Evolutionary conservation across 1,140 invertebrate genomes (phyloP).

Genomic region (Eriosoma lanigerum): DNA sequence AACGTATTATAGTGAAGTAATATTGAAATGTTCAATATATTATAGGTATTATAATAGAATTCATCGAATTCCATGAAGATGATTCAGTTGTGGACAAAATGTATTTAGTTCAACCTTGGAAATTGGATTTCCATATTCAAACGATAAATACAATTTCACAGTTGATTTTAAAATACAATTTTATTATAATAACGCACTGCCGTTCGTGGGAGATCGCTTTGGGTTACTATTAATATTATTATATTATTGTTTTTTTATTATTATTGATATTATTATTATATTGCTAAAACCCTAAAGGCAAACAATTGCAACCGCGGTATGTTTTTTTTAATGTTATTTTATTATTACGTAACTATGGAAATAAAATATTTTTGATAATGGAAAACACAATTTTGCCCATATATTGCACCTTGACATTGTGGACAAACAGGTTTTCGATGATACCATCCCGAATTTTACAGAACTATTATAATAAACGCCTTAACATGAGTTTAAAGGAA

Average conservation of each 20-base stretch:
- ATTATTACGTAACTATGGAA: background rate
- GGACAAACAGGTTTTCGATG: conserved; percentile 31
- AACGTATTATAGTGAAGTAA: background rate
- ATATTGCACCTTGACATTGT: conserved; percentile 27
- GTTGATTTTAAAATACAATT: conserved; percentile 30
- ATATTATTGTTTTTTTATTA: too few relatives aligned
- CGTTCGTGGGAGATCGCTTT: background rate
- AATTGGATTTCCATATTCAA: conserved; percentile 34
- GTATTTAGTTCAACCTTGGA: conserved; percentile 24
- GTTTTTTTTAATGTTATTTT: background rate
- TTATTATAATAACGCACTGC: conserved; percentile 5
- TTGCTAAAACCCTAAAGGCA: background rate
- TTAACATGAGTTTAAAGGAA: background rate
- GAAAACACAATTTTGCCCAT: background rate
- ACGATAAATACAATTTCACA: conserved; percentile 33
- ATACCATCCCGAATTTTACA: background rate
- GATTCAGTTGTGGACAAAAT: conserved; percentile 10
- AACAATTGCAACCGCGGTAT: background rate
- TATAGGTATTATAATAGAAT: background rate
- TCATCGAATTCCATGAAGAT: background rate
- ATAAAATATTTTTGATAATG: background rate
- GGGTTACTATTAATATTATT: background rate
- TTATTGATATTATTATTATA: background rate
- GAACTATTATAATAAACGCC: too few relatives aligned
- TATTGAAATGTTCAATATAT: background rate